Conservation (phyloP, 1,140 invertebrate genomes). For the Oryctes rhinoceros region DNA sequence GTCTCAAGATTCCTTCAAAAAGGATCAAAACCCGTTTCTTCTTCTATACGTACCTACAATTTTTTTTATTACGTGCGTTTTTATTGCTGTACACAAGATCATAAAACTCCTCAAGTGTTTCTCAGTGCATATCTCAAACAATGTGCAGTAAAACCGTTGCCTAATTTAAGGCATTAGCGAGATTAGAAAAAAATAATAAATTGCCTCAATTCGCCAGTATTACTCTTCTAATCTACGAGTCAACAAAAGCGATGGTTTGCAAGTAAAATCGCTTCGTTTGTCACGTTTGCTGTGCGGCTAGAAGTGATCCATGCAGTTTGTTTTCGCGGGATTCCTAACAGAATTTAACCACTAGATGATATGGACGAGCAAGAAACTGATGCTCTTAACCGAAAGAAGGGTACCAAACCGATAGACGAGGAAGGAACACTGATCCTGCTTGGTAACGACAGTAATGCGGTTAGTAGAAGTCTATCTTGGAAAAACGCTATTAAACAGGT, state of each 20-base stretch:
- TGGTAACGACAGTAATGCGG: neutral
- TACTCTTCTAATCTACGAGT: neutral
- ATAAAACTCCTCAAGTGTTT: no score
- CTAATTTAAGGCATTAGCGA: no score
- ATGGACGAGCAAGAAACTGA: neutral
- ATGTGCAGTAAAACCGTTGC: no score
- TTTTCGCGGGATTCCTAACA: neutral
- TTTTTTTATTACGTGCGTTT: no score
- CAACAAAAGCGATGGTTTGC: neutral
- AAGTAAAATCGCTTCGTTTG: neutral
- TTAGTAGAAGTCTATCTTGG: conserved; percentile 14
- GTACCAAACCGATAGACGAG: neutral
- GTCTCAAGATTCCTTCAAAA: no score
- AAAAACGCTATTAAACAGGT: conserved; percentile 34
- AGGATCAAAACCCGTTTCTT: no score
- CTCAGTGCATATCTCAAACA: no score
- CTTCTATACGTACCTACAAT: no score
- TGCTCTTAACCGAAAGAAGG: neutral
- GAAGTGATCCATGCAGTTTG: neutral
- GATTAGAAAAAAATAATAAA: neutral
- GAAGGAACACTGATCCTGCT: neutral
- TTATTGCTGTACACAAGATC: no score
- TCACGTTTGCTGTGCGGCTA: neutral
- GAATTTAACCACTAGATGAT: neutral
- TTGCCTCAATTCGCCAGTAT: neutral